Conservation (phyloP, 2,888 invertebrate species). For the Clepsis dumicolana region DNA sequence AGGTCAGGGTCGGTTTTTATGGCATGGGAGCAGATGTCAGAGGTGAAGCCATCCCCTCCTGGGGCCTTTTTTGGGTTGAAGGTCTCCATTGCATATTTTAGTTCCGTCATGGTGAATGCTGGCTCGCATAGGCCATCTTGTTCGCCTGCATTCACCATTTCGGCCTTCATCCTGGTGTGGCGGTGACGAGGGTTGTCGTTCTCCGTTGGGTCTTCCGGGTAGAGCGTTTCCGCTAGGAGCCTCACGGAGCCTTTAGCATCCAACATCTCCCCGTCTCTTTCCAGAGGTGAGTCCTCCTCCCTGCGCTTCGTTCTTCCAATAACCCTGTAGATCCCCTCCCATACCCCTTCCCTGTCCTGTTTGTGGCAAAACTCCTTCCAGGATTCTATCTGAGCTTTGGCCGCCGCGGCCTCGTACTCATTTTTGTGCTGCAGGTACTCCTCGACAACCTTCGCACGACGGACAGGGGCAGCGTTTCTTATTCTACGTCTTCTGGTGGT, state of each 20-base stretch:
- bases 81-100: slow-evolving; percentile 36
- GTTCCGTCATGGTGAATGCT: neutral
- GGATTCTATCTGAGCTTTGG: too few relatives aligned
- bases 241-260: too few relatives aligned
- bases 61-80: slow-evolving; percentile 4
- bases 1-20: neutral
- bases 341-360: too few relatives aligned
- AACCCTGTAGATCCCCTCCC: too few relatives aligned
- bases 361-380: too few relatives aligned
- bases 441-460: neutral
- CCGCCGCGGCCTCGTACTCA: too few relatives aligned
- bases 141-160: neutral
- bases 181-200: too few relatives aligned
- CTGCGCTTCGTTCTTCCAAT: too few relatives aligned
- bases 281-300: too few relatives aligned
- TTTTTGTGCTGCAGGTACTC: neutral
- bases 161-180: neutral
- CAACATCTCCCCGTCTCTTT: too few relatives aligned
- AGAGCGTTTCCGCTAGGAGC: too few relatives aligned
- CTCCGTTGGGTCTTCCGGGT: too few relatives aligned
- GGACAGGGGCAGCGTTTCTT: neutral
- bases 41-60: neutral
- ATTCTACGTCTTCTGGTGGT: neutral
- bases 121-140: neutral
- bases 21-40: neutral